Base-by-base conservation (phyloP, 2,797 vertebrate species). In the Podargus strigoides region DNA sequence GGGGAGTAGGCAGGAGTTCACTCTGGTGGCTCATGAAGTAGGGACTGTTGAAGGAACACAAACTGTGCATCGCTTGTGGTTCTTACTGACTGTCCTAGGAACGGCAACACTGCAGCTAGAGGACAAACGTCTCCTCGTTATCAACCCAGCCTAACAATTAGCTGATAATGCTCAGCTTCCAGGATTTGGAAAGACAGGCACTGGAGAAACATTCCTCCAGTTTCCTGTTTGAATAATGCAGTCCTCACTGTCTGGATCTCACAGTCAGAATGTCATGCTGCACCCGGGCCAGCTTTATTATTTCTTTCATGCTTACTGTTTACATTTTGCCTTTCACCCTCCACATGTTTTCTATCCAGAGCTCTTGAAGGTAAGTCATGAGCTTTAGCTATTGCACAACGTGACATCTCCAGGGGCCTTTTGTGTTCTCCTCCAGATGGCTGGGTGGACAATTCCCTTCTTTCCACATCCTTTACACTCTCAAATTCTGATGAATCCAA, bases 301-400 rank as follows among this genome's bases (percentile, higher is more conserved):
- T 26, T 91, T 74, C 73, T 85, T 80, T 83, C 53, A 64, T 80
- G 79, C 83, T 83, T 34, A 50, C 46, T 87, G 86, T 89, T 96
- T 95, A 91, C 60, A 83, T 94, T 82, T 74, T 85, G 91, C 85
- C 72, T 89, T 90, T 93, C 79, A 87, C 52, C 37, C 75, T 92
- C 91, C 94, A 94, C 78, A 93, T 93, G 90, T 84, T 95, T 96
- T 68, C 77, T 69, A 53, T 95, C 84, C 34, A 27, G 32, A 84
- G 80, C 36, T 90, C 88, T 62, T 66, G 53, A 88, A 96, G 93
- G 88, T 94, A 82, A 90, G 36, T 49, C 74, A 90, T 47, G 30
- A 89, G 70, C 50, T 87, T 69, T 23, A 50, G 60, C 50, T 78
- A 42, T 86, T 84, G 66, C 90, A 90, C 66, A 94, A 81, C 4